A percentile compares a stretch with the other conserved stretches of the same genome.
Conservation (phyloP, 2,113 vertebrate genomes). For the Neoarius graeffei region DNA sequence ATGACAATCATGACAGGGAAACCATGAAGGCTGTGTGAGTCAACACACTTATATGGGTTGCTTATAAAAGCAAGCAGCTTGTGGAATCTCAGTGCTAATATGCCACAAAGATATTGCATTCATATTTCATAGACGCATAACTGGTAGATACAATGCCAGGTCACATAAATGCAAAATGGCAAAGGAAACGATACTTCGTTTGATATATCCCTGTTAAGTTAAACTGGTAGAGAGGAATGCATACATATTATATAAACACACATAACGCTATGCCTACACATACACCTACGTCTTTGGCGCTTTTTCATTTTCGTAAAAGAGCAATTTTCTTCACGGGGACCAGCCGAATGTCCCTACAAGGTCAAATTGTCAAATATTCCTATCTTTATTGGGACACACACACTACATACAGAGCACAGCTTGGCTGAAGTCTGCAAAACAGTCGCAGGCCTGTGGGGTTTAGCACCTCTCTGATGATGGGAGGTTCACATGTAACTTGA, state of each 20-base stretch:
- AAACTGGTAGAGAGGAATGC: not conserved
- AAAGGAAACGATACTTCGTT: not conserved
- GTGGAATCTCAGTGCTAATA: not conserved
- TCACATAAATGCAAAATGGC: not conserved
- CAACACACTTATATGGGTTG: not conserved
- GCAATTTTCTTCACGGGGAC: not conserved
- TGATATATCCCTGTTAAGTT: not conserved
- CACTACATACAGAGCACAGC: not conserved
- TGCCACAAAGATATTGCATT: not conserved
- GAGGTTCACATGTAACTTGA: conserved; percentile 46
- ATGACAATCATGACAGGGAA: not conserved
- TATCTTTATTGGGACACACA: not conserved
- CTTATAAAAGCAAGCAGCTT: not conserved
- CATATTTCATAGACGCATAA: not conserved
- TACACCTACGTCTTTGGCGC: not conserved
- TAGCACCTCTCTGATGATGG: conserved; percentile 31
- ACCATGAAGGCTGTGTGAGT: not conserved
- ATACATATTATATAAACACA: not conserved
- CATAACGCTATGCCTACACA: not conserved
- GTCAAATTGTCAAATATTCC: not conserved
- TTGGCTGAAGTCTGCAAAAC: conserved; percentile 23
- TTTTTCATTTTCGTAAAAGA: not conserved
- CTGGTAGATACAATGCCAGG: not conserved
- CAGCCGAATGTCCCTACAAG: not conserved
- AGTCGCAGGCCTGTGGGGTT: conserved; percentile 30